Conservation (phyloP, 2,888 invertebrate genomes). For the Ganaspis brasiliensis region DNA sequence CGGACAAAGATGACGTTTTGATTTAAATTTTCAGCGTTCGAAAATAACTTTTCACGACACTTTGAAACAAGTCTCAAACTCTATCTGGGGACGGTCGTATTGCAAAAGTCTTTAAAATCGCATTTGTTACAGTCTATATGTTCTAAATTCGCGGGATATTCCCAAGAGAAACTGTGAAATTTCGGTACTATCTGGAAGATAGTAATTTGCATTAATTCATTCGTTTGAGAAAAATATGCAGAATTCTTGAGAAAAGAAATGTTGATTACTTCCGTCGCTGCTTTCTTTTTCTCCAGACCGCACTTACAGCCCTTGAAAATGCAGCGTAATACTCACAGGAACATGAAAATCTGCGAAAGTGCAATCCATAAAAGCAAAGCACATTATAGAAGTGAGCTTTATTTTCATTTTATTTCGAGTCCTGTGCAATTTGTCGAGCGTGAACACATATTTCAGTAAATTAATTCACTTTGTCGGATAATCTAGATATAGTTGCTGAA, state of each 20-base stretch:
- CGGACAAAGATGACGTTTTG: slow-evolving; percentile 22
- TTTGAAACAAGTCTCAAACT: slow-evolving; percentile 28
- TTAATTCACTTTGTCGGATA: neutral
- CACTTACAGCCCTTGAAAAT: neutral
- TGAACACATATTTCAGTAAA: slow-evolving; percentile 24
- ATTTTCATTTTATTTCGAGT: neutral
- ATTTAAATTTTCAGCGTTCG: slow-evolving; percentile 10
- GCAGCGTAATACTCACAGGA: neutral
- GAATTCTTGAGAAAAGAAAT: slow-evolving; percentile 16
- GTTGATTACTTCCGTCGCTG: slow-evolving; percentile 19
- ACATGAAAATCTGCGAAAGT: slow-evolving; percentile 5
- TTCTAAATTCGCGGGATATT: neutral
- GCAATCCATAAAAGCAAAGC: neutral
- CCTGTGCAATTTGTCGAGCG: neutral
- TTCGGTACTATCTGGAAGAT: slow-evolving; percentile 17
- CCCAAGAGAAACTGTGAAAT: slow-evolving; percentile 10
- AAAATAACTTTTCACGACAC: slow-evolving; percentile 27
- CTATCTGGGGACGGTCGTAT: slow-evolving; percentile 6
- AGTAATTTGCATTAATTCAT: slow-evolving; percentile 36
- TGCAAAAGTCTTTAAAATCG: slow-evolving; percentile 36
- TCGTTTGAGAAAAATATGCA: slow-evolving; percentile 8
- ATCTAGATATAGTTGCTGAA: slow-evolving; percentile 26
- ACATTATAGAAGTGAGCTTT: neutral
- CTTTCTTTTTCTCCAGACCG: neutral
- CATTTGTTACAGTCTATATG: slow-evolving; percentile 39